Base-by-base conservation (phyloP, 1,140 invertebrate genomes). In the Euura saliciscinereae region DNA sequence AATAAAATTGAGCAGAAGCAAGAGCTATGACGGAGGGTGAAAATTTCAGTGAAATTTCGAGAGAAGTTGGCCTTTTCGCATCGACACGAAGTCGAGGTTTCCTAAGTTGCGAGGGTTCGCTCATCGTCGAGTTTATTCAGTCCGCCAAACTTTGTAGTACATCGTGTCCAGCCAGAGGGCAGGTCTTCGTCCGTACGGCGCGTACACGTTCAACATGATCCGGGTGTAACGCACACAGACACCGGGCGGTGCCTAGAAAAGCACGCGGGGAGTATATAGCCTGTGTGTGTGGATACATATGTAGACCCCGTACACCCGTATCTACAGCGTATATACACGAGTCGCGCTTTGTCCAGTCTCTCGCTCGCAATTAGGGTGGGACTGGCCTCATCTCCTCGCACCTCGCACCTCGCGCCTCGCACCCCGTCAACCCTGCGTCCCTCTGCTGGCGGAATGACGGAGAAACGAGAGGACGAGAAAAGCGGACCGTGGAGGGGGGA, bases 291-390 rank as follows among this genome's bases (percentile, higher is more conserved):
- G 69, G 51, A 51, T 64, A 43, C 51, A 28, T 45, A 65, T 70
- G 69, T 65, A 70, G 43, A 70, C 13, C 46, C 43, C 8, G 6
- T 70, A 28, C 69, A 69, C n/a, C 6, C n/a, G 28, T 69, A 44
- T 69, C 42, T 69, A 69, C 11, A 43, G 65, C 73, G 79, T 78
- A 85, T 79, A 85, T 84, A 87, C 85, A 86, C 82, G 82, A 76
- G 78, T 84, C 80, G 75, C 84, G 85, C 85, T 87, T 87, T 86
- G 85, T 87, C 86, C 85, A 77, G 78, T 87, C 86, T 85, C 85
- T 87, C 83, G 86, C 85, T 87, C 85, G 86, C 85, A 87, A 87
- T 87, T 87, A 87, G 86, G 86, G 84, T 85, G 85, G 84, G 83
- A 83, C 82, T 84, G 80, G 78, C 75, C 79, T 76, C 78, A 65